phyloP scores from a whole-genome alignment of 2,797 vertebrate genomes.

The Tenualosa thibaudeaui region DNA sequence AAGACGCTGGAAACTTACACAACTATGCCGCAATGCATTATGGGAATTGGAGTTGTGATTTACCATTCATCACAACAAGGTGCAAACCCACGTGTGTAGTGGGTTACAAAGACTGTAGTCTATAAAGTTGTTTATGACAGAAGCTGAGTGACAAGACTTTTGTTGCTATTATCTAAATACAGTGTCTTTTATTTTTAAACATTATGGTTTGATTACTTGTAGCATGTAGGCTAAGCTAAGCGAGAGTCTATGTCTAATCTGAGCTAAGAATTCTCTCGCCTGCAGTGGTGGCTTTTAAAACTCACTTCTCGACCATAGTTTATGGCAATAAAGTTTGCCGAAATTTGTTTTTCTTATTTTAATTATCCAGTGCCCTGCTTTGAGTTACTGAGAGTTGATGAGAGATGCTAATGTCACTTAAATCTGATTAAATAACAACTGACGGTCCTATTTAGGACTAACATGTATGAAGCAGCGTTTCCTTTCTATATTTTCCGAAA shows the following conservation, averaged over 20 bases:
- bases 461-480: too few species aligned
- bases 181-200: background rate
- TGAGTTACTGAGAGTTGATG: too few species aligned
- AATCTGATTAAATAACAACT: background rate
- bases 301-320: too few species aligned
- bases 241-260: too few species aligned
- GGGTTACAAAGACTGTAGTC: background rate
- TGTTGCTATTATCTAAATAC: background rate
- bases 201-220: background rate
- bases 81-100: background rate
- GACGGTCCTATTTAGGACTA: background rate
- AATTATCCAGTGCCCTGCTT: background rate
- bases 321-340: too few species aligned
- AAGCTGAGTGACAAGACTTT: background rate
- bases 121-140: too few species aligned
- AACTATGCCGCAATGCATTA: conserved; percentile 59
- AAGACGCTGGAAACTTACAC: conserved; percentile 71
- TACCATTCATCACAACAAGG: background rate
- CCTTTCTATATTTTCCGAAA: background rate
- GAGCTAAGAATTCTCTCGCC: too few species aligned
- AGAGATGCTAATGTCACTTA: background rate
- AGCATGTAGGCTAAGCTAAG: too few species aligned
- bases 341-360: background rate
- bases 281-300: too few species aligned
- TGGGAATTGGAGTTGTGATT: conserved; percentile 64